phyloP scores from a whole-genome alignment of 2,797 vertebrate genomes.

The Forpus xanthops region DNA sequence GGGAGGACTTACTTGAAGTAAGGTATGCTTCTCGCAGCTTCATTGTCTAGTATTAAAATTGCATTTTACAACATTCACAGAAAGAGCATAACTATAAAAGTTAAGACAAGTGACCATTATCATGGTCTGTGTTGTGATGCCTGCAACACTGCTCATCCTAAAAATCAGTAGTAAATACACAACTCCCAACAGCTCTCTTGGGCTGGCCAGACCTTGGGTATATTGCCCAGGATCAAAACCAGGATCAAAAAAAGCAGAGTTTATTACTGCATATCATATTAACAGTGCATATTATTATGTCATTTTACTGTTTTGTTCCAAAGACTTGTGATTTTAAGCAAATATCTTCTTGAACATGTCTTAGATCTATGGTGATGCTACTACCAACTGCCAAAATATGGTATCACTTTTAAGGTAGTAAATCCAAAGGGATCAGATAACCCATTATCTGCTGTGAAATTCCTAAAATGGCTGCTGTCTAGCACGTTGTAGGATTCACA shows the following conservation, averaged over 20 bases:
- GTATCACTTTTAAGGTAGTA: background rate
- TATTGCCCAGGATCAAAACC: background rate
- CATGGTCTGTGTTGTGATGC: background rate
- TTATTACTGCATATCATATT: background rate
- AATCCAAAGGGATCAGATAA: background rate
- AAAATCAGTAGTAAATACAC: background rate
- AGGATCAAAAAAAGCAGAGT: background rate
- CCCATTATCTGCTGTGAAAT: background rate
- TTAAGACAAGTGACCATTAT: background rate
- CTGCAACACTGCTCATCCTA: background rate
- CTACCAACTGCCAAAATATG: background rate
- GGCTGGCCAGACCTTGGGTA: background rate
- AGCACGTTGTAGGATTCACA: background rate
- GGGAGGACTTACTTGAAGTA: background rate
- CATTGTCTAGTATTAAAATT: background rate
- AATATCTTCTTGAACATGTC: background rate
- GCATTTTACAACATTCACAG: background rate
- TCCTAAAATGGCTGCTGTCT: background rate
- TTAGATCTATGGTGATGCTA: background rate
- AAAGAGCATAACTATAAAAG: background rate
- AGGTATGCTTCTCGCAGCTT: background rate
- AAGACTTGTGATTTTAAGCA: background rate
- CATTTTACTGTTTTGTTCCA: background rate
- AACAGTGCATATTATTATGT: background rate
- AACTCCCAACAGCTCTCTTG: background rate